Conservation (phyloP, 2,888 invertebrate genomes). For the Tiliacea citrago region DNA sequence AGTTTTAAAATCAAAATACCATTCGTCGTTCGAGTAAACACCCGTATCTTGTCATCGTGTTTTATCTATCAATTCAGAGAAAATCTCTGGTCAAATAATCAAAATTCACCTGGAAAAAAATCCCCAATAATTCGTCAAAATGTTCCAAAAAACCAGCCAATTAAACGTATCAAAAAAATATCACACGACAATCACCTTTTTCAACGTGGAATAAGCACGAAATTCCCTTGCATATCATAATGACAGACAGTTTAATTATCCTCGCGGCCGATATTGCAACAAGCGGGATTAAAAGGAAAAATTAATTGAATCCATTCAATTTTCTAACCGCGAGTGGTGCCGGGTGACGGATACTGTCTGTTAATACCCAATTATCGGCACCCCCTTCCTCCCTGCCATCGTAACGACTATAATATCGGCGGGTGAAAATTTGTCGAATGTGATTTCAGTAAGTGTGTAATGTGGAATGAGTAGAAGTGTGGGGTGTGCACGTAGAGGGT, state of each 20-base stretch:
- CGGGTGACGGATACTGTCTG: slow-evolving; percentile 82
- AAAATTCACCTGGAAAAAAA: slow-evolving; percentile 36
- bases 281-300: slow-evolving; percentile 78
- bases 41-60: background rate
- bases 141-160: slow-evolving; percentile 51
- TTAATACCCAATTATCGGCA: slow-evolving; percentile 84
- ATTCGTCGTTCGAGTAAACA: background rate
- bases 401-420: slow-evolving; percentile 57
- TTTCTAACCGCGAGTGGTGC: slow-evolving; percentile 79
- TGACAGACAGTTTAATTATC: slow-evolving; percentile 71
- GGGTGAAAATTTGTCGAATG: slow-evolving; percentile 54
- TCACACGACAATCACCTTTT: slow-evolving; percentile 35
- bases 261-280: slow-evolving; percentile 69
- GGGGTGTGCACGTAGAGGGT: background rate
- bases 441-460: slow-evolving; percentile 49
- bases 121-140: slow-evolving; percentile 47
- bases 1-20: background rate
- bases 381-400: slow-evolving; percentile 56
- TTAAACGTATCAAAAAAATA: slow-evolving; percentile 27
- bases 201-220: slow-evolving; percentile 37
- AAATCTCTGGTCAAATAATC: slow-evolving; percentile 35
- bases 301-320: slow-evolving; percentile 85
- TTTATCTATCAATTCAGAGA: slow-evolving; percentile 24
- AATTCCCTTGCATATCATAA: slow-evolving; percentile 59
- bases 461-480: slow-evolving; percentile 30